Conservation (phyloP, 2,888 invertebrate species). For the Caenorhabditis angaria region DNA sequence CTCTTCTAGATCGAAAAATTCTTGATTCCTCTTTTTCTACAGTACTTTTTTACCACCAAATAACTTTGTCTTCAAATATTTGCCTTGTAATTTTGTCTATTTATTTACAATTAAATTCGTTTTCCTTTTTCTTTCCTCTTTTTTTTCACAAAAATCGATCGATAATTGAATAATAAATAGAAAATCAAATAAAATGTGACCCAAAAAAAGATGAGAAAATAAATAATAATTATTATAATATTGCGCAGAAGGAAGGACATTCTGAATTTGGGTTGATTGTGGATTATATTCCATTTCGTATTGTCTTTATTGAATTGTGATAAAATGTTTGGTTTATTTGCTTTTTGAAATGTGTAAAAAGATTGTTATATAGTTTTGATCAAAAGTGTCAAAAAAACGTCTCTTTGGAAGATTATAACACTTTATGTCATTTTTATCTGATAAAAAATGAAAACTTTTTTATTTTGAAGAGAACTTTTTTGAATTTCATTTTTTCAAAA, state of each 20-base stretch:
- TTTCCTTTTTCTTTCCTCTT: background rate
- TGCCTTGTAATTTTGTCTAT: background rate
- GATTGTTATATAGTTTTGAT: too few species aligned
- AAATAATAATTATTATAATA: background rate
- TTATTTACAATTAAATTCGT: background rate
- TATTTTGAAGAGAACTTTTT: too few species aligned
- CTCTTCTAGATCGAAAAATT: background rate
- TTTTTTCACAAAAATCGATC: background rate
- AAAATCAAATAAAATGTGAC: background rate
- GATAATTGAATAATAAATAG: conserved; percentile 1
- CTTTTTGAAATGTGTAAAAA: background rate
- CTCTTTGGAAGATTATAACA: too few species aligned
- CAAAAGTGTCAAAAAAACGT: too few species aligned
- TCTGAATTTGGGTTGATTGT: background rate
- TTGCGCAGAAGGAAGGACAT: background rate
- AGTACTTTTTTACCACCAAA: too few species aligned
- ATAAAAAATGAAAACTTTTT: too few species aligned
- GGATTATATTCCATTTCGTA: too few species aligned
- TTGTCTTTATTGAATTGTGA: too few species aligned
- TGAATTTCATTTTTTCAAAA: too few species aligned
- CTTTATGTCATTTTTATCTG: too few species aligned
- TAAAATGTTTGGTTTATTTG: background rate
- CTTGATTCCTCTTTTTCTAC: background rate
- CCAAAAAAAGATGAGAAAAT: background rate
- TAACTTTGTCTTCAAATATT: conserved; percentile 4